Base-by-base conservation (phyloP, 2,113 vertebrate genomes). In the Odobenus rosmarus region DNA sequence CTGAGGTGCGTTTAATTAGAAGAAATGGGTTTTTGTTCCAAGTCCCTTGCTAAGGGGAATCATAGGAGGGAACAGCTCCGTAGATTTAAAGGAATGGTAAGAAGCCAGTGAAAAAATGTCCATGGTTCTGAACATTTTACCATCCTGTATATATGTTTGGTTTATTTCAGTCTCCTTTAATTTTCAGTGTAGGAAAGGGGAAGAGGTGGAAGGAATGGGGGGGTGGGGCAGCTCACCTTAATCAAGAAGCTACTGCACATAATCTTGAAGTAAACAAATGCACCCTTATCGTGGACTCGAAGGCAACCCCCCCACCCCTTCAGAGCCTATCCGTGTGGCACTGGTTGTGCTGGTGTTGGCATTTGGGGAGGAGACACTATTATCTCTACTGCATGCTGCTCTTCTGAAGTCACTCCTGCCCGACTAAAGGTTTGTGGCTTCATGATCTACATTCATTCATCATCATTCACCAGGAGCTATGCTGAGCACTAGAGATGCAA, bases 231-330 rank as follows among this genome's bases (percentile, higher is more conserved):
- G 16, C 28, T 96, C 33, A 53, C 69, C 79, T 62, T 88, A 93
- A 67, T 57, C 85, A 42, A 96, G 67, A n/a, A 93, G 39, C 46
- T 92, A 69, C 26, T 90, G 55, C 51, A 55, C 46, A 13, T 57
- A 61, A 81, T 31, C 96, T 97, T 97, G 96, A 95, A 97, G 53
- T 93, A 88, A 98, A 76, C 36, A 92, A 42, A 96, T 7, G 14
- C 23, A 12, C 96, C 93, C 93, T 98, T 95, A 74, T 61, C 71
- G 87, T 96, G 74, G 62, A 92, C 89, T 55, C 42, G 97, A 97
- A 88, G 51, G 95, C 57, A 86, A 98, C 51, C 97, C 88, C 81
- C 59, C 97, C 88, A 79, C 59, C 90, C 92, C 88, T 97, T 85
- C 80, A 83, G 72, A 95, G 62, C 84, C 88, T 94, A 57, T 87